Percentiles rank a stretch among this genome's conserved stretches.
Conservation (phyloP, 2,797 vertebrate species). For the Oceanodroma leucorhoa region DNA sequence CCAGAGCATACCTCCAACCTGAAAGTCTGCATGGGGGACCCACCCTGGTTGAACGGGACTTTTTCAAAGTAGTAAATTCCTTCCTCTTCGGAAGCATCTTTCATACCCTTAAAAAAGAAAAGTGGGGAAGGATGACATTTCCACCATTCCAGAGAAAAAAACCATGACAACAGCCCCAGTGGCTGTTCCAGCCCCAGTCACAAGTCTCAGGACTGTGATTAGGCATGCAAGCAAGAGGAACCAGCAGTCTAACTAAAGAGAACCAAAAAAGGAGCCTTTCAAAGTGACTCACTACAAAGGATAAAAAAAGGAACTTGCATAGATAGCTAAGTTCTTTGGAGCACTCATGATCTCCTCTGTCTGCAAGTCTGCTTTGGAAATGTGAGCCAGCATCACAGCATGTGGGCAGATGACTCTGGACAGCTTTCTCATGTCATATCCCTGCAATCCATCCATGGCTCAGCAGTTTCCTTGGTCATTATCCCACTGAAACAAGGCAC, state of each 20-base stretch:
- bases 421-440: slow-evolving; percentile 53
- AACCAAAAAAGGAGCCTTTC: slow-evolving; percentile 33
- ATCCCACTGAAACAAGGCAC: slow-evolving; percentile 49
- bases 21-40: background rate
- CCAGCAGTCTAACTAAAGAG: background rate
- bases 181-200: background rate
- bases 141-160: background rate
- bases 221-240: background rate
- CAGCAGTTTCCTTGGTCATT: slow-evolving; percentile 67
- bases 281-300: background rate
- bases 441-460: slow-evolving; percentile 56
- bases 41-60: background rate
- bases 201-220: background rate
- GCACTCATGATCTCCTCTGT: slow-evolving; percentile 52
- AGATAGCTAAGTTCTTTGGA: slow-evolving; percentile 57
- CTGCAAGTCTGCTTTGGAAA: slow-evolving; percentile 64
- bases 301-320: slow-evolving; percentile 50
- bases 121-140: background rate
- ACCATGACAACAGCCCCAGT: background rate
- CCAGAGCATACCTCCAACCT: background rate
- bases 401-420: slow-evolving; percentile 50
- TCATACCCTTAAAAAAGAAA: background rate
- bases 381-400: slow-evolving; percentile 63
- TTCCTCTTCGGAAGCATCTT: background rate
- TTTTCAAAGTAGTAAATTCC: background rate